Base-by-base conservation (phyloP, 2,113 vertebrate genomes). In the Xenopus borealis region DNA sequence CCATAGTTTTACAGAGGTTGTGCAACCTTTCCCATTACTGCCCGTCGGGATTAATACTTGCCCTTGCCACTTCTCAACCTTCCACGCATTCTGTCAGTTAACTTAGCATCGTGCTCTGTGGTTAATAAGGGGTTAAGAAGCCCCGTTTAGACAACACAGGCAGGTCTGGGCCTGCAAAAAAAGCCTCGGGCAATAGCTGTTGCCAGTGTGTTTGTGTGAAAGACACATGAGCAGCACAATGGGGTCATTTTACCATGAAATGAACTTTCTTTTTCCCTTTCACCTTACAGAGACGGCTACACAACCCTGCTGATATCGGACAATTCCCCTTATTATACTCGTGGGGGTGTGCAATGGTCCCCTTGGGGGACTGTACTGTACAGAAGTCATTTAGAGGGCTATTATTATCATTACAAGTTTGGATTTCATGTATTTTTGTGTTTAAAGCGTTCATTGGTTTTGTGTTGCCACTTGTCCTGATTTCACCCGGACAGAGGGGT, bases 121-220 rank as follows among this genome's bases (percentile, higher is more conserved):
- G 68, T 14, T 18, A 11, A 33, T 16, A 62, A 68, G 46, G 72
- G 16, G 65, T 75, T 75, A 75, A 33, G 18, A 30, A 44, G 4
- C 53, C 57, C 13, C 1, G n/a, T 46, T 27, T 6, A 63, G 73
- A 69, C 65, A 62, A 75, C 62, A 19, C 13, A 53, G 46, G 52
- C 73, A 63, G 57, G 66, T 62, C 45, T 55, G 66, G 73, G 18
- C 73, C 45, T 75, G 73, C 16, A 52, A 75, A 66, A 69, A 52
- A 62, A 62, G 58, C 66, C 66, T 12, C 11, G 19, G 55, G 66
- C 17, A 61, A 61, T 27, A 53, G 44, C 40, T 20, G 19, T 55
- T 63, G 18, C 44, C 46, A 17, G 12, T 9, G 8, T 69, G 50
- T 14, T 46, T 47, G 66, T 61, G 58, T 16, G 66, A 68, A 17